phyloP scores from a whole-genome alignment of 2,113 vertebrate species.

The Erythrocercus mccallii region DNA sequence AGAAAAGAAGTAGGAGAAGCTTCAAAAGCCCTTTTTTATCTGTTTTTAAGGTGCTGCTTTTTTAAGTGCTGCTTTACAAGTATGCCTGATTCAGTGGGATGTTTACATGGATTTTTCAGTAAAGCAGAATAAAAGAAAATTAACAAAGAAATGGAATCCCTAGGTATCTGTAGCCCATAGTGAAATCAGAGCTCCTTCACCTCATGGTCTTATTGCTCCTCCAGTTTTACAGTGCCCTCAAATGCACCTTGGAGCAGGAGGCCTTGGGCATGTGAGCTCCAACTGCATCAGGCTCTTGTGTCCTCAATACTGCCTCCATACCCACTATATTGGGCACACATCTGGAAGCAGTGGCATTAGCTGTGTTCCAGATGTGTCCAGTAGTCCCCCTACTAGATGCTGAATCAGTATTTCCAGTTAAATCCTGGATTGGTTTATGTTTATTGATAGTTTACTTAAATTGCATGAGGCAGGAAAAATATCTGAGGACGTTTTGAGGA shows the following conservation, averaged over 20 bases:
- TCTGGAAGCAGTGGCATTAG: neutral
- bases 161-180: neutral
- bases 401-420: neutral
- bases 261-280: neutral
- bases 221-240: neutral
- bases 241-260: neutral
- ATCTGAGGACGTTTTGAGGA: neutral
- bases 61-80: neutral
- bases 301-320: neutral
- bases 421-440: neutral
- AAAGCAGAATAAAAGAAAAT: neutral
- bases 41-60: neutral
- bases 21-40: neutral
- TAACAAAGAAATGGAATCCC: neutral
- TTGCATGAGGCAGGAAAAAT: neutral
- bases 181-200: neutral
- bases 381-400: neutral
- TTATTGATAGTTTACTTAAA: neutral
- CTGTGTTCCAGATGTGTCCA: neutral
- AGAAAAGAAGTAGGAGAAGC: neutral
- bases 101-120: neutral
- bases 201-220: rapidly evolving
- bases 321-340: rapidly evolving
- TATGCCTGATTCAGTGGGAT: neutral
- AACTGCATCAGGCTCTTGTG: neutral